Conservation (phyloP, 2,797 vertebrate species). For the Zalophus californianus region DNA sequence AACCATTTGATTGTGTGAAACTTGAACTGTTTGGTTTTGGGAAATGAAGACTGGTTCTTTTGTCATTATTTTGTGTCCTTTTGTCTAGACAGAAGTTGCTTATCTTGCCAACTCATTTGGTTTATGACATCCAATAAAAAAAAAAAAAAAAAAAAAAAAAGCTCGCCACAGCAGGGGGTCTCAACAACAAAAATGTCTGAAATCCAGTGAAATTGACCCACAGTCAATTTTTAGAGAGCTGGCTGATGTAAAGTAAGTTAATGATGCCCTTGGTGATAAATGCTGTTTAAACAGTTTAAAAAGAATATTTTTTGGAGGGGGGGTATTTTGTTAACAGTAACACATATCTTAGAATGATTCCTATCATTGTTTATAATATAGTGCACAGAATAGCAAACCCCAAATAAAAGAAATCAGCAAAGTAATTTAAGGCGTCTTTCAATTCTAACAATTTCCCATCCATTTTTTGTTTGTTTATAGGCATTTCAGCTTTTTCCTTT, state of each 20-base stretch:
- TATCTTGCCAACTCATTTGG: neutral
- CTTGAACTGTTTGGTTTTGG: neutral
- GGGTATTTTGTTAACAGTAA: neutral
- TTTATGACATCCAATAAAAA: slow-evolving; percentile 21
- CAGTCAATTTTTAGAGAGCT: neutral
- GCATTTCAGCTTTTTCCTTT: neutral
- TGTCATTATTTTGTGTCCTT: neutral
- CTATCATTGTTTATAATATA: neutral
- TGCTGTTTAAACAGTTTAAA: neutral
- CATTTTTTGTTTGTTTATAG: neutral
- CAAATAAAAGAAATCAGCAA: slow-evolving; percentile 17
- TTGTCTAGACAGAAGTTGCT: neutral
- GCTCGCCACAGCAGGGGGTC: neutral
- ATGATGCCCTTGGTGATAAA: neutral
- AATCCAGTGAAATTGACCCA: neutral
- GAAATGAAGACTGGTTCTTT: neutral
- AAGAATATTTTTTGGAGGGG: neutral
- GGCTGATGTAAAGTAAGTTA: neutral
- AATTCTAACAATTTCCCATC: neutral
- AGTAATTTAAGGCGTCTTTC: neutral
- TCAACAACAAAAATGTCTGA: neutral
- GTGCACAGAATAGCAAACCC: neutral
- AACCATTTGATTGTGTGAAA: neutral
- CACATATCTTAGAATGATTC: neutral
- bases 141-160: neutral